Evolutionary conservation across 64 coral and sea anemone genomes (phyloP), one percentile per base, ranked within the genome.

Genomic region (Montipora cactus): DNA sequence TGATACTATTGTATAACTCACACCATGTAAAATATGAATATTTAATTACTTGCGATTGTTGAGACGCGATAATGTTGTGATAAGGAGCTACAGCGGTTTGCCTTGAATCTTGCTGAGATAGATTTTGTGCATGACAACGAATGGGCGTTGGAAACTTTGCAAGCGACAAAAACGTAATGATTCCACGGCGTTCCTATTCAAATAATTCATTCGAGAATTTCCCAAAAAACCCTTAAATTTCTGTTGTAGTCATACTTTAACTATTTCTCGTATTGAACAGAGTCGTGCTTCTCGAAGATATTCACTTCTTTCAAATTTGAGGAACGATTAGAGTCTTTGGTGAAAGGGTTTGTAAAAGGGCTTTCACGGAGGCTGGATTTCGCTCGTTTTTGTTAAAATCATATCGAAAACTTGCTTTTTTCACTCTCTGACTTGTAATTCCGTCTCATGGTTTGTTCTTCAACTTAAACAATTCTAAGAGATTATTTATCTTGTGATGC

Each of bases 301-400:
- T 86, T 20, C 66, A 86, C 18, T 9, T 7, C 46, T 86, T 86
- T 71, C 9, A 50, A 70, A 72, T n/a, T 86, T 86, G 18, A 50
- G 18, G 9, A 15, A 49, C n/a, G 67, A 49, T 10, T 22, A 86
- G 68, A 86, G 19, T 25, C 64, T 49, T 49, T 86, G 8, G 48
- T 46, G 22, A 48, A 86, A 20, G 4, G 0, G 7, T 8, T 48
- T n/a, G 2, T 47, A 71, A 71, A 20, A n/a, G 64, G 66, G 45
- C 68, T 86, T 64, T 86, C 49, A 10, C 4, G 1, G 7, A 49
- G 7, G n/a, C 19, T 3, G 16, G 67, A 86, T 86, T 86, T 86
- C 82, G 82, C 82, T 86, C 66, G 82, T 86, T 86, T 86, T 86
- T 5, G 82, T 68, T 71, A 49, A 72, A 86, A 50, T 16, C 19